Evolutionary conservation across 1,140 invertebrate genomes (phyloP).

Genomic region (Neocloeon triangulifer): DNA sequence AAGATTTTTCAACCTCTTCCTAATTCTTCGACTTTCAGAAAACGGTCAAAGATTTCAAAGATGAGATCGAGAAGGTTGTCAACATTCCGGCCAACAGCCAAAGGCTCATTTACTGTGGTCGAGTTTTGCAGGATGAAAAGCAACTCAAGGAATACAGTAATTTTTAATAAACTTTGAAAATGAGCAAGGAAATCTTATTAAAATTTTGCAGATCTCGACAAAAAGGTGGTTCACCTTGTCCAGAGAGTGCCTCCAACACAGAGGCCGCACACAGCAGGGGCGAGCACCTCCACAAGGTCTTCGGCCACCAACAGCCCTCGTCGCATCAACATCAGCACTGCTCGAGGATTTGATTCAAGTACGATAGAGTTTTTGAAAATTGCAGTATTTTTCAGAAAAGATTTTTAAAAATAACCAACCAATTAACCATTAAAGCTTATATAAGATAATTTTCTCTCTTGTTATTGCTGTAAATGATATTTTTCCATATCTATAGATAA

Average conservation of each 20-base stretch:
- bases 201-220: constrained; percentile 50
- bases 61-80: constrained; percentile 51
- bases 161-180: too few species aligned
- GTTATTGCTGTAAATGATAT: too few species aligned
- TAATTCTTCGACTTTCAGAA: constrained; percentile 28
- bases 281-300: too few species aligned
- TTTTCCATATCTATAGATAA: too few species aligned
- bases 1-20: not conserved
- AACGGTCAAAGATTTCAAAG: constrained; percentile 70
- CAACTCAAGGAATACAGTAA: constrained; percentile 69
- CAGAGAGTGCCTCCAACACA: constrained; percentile 47
- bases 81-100: constrained; percentile 59
- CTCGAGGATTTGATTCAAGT: constrained; percentile 18
- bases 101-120: constrained; percentile 76
- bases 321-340: constrained; percentile 8
- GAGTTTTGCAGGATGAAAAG: constrained; percentile 78
- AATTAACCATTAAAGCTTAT: too few species aligned
- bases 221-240: constrained; percentile 86
- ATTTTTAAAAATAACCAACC: too few species aligned
- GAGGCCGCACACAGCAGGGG: too few species aligned
- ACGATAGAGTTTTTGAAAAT: too few species aligned
- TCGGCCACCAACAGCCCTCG: constrained; percentile 1
- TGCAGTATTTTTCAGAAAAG: too few species aligned
- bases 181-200: not conserved
- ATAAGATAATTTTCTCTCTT: too few species aligned